A percentile compares a stretch with the other conserved stretches of the same genome.
These are phyloP conservation scores for Gorilla gorilla DNA, from an alignment of 2,113 vertebrate genomes.

Conservation along the genomic window DNA sequence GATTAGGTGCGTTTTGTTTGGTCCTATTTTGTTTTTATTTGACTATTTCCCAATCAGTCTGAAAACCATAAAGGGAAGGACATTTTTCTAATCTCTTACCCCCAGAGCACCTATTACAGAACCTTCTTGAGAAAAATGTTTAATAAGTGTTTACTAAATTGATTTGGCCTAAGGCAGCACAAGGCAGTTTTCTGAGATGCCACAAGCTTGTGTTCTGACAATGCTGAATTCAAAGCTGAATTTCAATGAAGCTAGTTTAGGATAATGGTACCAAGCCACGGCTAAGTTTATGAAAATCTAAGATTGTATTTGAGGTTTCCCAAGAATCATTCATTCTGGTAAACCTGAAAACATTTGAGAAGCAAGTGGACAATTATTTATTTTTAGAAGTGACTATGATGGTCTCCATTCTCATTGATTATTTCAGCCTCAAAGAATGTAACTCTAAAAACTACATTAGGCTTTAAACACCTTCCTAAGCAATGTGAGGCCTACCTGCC, in stretches of 20 bases:
- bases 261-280: neutral
- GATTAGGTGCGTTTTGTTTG: neutral
- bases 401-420: conserved; percentile 57
- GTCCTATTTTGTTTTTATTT: neutral
- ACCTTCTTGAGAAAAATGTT: neutral
- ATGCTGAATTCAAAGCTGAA: neutral
- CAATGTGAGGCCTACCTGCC: neutral
- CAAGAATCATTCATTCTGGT: neutral
- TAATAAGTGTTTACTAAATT: neutral
- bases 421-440: conserved; percentile 61
- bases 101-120: neutral
- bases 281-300: neutral
- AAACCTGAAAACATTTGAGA: conserved; percentile 21
- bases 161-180: neutral
- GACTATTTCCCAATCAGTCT: neutral
- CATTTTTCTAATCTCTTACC: neutral
- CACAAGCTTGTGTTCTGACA: neutral
- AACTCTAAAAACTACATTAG: conserved; percentile 21
- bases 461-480: neutral
- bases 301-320: neutral
- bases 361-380: conserved; percentile 13
- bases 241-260: neutral
- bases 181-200: neutral
- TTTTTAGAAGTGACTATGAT: conserved; percentile 64
- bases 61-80: neutral